Percentiles rank a stretch among this genome's conserved stretches.
phyloP scores from a whole-genome alignment of 2,888 invertebrate species.

The Erebia aethiops region DNA sequence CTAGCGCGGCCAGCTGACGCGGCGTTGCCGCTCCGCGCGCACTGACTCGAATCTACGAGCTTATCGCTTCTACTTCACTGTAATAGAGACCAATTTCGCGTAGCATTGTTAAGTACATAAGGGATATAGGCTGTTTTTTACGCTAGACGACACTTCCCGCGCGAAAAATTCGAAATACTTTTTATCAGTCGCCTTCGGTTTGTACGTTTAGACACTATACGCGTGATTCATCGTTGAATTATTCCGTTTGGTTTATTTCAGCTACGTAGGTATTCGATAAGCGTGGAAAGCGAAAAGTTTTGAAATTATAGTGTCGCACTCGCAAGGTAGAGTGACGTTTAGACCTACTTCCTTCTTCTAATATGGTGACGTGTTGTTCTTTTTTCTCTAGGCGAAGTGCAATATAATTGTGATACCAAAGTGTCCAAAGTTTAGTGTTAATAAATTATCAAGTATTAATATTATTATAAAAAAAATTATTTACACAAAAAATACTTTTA shows the following conservation, averaged over 20 bases:
- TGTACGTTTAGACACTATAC: conserved; percentile 50
- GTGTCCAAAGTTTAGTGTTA: conserved; percentile 55
- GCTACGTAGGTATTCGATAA: conserved; percentile 9
- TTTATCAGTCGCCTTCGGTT: conserved; percentile 74
- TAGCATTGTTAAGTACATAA: conserved; percentile 68
- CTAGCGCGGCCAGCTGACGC: conserved; percentile 81
- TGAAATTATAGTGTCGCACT: neutral
- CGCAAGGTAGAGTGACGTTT: neutral
- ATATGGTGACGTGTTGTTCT: conserved; percentile 18
- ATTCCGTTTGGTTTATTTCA: conserved; percentile 30
- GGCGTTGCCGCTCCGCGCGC: conserved; percentile 72
- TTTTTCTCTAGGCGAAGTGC: conserved; percentile 33
- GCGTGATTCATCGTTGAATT: conserved; percentile 42
- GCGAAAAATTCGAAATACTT: conserved; percentile 82
- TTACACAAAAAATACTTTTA: conserved; percentile 27
- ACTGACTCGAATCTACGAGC: conserved; percentile 61
- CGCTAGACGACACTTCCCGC: conserved; percentile 73
- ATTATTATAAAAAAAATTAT: conserved; percentile 29
- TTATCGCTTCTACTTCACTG: conserved; percentile 71
- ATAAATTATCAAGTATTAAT: conserved; percentile 27
- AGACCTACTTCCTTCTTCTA: neutral
- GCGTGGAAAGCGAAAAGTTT: neutral
- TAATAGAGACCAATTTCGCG: conserved; percentile 55
- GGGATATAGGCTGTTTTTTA: conserved; percentile 71
- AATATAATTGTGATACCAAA: conserved; percentile 55